A percentile compares a stretch with the other conserved stretches of the same genome.
phyloP scores from a whole-genome alignment of 2,113 vertebrate genomes.

The Prietella phreatophila region DNA sequence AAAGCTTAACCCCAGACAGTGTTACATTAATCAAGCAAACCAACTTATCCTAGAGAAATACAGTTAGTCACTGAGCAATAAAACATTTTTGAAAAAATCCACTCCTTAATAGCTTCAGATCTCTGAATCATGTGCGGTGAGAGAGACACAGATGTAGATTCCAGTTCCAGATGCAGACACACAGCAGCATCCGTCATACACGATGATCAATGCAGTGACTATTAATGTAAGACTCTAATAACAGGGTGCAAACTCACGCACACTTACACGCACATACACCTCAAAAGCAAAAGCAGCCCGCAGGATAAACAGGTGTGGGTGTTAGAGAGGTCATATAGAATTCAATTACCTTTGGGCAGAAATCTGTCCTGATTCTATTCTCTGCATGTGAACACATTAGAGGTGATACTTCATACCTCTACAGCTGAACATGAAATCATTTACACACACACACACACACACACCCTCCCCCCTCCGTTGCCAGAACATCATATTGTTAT shows the following conservation, averaged over 20 bases:
- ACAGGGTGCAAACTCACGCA: constrained; percentile 23
- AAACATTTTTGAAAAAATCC: not conserved
- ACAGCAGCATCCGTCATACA: constrained; percentile 26
- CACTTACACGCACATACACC: not conserved
- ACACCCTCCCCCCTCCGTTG: no score
- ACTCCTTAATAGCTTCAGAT: not conserved
- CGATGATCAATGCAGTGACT: constrained; percentile 26
- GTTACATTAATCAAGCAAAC: not conserved
- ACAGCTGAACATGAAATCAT: constrained; percentile 4
- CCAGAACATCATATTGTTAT: not conserved
- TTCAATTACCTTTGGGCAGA: constrained; percentile 14
- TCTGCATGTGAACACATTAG: not conserved
- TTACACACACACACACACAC: no score
- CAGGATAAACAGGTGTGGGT: constrained; percentile 42
- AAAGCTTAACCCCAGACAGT: not conserved
- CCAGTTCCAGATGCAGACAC: not conserved
- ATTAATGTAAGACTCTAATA: constrained; percentile 21
- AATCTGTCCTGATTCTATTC: constrained; percentile 15
- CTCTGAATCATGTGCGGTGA: not conserved
- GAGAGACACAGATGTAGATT: not conserved
- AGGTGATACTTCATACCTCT: not conserved
- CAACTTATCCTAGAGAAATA: not conserved
- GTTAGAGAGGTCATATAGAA: constrained; percentile 8
- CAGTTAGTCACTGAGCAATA: not conserved
- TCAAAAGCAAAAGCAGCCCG: constrained; percentile 25